Percentiles rank a stretch among this genome's conserved stretches.
Evolutionary conservation across 2,888 invertebrate genomes (phyloP).

Genomic region (Imbricaverruca yamaguchii): DNA sequence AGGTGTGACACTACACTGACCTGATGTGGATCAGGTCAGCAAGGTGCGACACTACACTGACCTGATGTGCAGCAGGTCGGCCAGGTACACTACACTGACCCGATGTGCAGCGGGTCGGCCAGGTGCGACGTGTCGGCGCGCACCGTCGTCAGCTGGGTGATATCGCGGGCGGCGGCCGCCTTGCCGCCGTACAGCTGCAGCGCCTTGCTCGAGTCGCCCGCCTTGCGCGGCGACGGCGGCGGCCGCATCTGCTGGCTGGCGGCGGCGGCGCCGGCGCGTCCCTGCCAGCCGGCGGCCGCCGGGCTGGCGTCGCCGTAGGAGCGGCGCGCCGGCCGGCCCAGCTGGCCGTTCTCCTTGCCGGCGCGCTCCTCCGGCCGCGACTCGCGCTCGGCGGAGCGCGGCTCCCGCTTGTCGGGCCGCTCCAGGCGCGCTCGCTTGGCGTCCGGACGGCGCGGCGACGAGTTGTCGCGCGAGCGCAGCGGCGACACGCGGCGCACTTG

Average conservation of each 20-base stretch:
- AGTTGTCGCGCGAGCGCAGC: not conserved
- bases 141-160: not conserved
- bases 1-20: not conserved
- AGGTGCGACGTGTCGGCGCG: not conserved
- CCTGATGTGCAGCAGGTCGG: constrained; percentile 17
- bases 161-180: not conserved
- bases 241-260: not conserved
- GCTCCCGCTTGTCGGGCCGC: not conserved
- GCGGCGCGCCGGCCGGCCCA: not conserved
- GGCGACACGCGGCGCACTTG: not conserved
- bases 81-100: not conserved
- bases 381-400: not conserved
- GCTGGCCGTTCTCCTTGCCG: constrained; percentile 4
- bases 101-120: constrained; percentile 19
- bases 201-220: not conserved
- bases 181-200: constrained; percentile 19
- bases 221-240: not conserved
- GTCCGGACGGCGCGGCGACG: not conserved
- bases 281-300: not conserved
- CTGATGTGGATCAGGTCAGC: too few relatives aligned
- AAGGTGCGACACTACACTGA: not conserved
- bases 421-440: not conserved
- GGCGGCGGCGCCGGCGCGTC: too few relatives aligned
- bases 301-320: not conserved
- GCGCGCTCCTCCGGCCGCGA: not conserved